Conservation (phyloP, 2,888 invertebrate species). For the Lasioglossum zephyrum region DNA sequence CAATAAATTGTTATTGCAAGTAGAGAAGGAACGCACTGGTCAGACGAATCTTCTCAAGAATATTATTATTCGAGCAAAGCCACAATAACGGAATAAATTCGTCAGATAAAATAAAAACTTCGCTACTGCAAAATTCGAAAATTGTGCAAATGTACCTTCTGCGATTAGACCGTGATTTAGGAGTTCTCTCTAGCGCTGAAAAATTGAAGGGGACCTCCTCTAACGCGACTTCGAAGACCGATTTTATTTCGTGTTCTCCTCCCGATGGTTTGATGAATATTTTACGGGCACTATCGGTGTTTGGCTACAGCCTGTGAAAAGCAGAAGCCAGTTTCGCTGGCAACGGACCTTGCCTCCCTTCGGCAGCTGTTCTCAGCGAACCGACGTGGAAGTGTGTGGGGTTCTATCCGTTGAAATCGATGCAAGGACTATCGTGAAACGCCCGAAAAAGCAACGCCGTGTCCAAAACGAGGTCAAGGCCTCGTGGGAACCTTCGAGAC, state of each 20-base stretch:
- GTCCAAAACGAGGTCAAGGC: slow-evolving; percentile 69
- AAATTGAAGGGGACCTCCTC: not conserved
- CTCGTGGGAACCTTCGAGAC: slow-evolving; percentile 47
- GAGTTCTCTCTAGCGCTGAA: not conserved
- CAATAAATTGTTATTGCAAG: no score
- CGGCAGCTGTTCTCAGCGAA: slow-evolving; percentile 33
- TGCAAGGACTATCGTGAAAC: slow-evolving; percentile 61
- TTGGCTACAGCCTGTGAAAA: not conserved
- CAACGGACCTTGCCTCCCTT: slow-evolving; percentile 13
- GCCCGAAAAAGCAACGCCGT: slow-evolving; percentile 45
- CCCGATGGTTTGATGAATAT: not conserved
- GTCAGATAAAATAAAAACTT: no score
- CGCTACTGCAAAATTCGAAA: not conserved
- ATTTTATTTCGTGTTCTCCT: not conserved
- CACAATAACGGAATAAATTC: no score
- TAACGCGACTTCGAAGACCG: not conserved
- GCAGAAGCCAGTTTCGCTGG: slow-evolving; percentile 7
- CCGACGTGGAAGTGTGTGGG: slow-evolving; percentile 42
- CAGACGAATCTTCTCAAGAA: no score
- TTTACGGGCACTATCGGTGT: not conserved
- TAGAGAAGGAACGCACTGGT: no score
- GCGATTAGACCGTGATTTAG: not conserved
- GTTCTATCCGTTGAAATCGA: slow-evolving; percentile 68
- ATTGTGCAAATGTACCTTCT: not conserved
- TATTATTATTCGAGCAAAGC: no score